Evolutionary conservation across 2,113 vertebrate species (phyloP).

Genomic region (Sialia sialis): DNA sequence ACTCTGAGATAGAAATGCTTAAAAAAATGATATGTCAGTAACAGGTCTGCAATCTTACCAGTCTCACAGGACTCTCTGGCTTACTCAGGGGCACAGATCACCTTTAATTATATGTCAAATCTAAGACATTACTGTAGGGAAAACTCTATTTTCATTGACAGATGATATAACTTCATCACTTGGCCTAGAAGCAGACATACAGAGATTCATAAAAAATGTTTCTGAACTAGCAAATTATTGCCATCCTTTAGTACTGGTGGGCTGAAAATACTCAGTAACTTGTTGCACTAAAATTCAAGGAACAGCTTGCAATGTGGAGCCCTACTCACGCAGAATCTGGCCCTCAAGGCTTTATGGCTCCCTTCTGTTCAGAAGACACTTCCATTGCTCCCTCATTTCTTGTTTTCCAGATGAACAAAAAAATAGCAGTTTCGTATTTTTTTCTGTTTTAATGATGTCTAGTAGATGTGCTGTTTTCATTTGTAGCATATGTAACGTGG

Average conservation of each 20-base stretch:
- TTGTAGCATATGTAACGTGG: constrained; percentile 1
- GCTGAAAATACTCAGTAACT: not conserved
- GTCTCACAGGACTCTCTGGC: not conserved
- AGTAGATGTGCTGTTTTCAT: constrained; percentile 24
- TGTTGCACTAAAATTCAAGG: not conserved
- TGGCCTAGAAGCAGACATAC: not conserved
- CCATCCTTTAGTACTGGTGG: not conserved
- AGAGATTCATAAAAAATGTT: not conserved
- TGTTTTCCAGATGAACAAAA: not conserved
- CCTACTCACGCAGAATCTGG: not conserved
- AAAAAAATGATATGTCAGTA: not conserved
- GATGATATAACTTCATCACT: not conserved
- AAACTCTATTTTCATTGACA: not conserved
- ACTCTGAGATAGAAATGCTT: not conserved
- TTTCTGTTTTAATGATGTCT: not conserved
- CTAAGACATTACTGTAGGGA: not conserved
- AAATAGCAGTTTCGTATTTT: not conserved
- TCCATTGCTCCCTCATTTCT: not conserved
- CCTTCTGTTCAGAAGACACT: not conserved
- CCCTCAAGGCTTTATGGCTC: not conserved
- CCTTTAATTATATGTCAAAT: not conserved
- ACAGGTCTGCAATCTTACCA: not conserved
- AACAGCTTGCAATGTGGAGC: not conserved
- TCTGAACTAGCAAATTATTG: not conserved
- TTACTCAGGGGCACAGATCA: not conserved